Conservation (phyloP, 2,113 vertebrate genomes). For the Lepus timidus region DNA sequence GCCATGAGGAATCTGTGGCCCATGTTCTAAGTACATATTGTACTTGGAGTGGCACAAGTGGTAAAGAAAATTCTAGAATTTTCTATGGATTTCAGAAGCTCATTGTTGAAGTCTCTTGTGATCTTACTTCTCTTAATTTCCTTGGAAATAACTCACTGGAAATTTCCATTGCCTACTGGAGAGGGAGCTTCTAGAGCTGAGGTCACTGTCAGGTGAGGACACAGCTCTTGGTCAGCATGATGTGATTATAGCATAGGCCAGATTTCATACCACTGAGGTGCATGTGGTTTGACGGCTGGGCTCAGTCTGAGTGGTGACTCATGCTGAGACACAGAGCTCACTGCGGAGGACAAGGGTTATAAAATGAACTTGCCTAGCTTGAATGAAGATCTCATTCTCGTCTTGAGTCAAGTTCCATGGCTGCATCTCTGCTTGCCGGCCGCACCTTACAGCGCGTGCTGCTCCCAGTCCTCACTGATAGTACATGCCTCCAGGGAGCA, state of each 20-base stretch:
- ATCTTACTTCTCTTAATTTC: too few relatives aligned
- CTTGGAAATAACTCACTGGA: background rate
- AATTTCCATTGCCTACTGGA: background rate
- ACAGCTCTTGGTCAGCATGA: accelerated
- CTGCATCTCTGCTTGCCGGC: accelerated
- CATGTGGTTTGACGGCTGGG: background rate
- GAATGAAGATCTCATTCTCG: background rate
- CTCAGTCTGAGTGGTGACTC: background rate
- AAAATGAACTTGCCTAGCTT: background rate
- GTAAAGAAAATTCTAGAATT: background rate
- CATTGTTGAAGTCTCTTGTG: background rate
- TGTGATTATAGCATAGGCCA: background rate
- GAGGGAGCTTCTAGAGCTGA: background rate
- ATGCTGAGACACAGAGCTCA: background rate
- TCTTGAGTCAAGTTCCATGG: background rate
- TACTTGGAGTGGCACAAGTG: background rate
- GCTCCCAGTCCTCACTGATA: accelerated
- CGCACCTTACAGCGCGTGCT: accelerated
- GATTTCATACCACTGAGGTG: accelerated
- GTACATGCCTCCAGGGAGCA: too few relatives aligned
- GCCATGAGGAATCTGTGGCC: background rate
- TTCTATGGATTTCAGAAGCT: background rate
- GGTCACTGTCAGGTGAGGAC: background rate
- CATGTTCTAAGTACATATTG: accelerated
- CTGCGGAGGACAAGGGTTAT: background rate